phyloP scores from a whole-genome alignment of 2,797 vertebrate species.

The Halcyon badia region DNA sequence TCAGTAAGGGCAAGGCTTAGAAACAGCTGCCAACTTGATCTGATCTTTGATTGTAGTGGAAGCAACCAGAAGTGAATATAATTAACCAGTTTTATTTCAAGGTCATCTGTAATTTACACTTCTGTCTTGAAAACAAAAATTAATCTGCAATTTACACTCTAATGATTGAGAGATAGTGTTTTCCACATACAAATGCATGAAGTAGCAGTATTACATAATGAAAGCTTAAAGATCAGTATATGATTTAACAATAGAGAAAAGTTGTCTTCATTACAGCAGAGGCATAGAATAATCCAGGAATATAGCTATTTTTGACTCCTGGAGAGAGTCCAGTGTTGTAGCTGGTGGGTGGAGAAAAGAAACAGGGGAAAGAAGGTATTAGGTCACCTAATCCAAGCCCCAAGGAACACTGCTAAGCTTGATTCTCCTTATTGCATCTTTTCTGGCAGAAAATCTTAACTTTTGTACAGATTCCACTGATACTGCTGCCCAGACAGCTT shows the following conservation, averaged over 20 bases:
- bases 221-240: background rate
- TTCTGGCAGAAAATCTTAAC: background rate
- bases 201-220: background rate
- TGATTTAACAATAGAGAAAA: background rate
- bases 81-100: background rate
- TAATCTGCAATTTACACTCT: fast-evolving
- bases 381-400: slow-evolving; percentile 38
- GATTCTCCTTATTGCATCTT: background rate
- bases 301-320: slow-evolving; percentile 9
- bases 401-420: background rate
- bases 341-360: slow-evolving; percentile 11
- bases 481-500: background rate
- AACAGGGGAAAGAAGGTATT: slow-evolving; percentile 31
- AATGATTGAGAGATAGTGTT: background rate
- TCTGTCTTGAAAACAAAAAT: background rate
- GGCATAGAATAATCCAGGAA: background rate
- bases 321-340: slow-evolving; percentile 7
- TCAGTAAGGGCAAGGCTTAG: background rate
- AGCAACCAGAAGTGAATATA: background rate
- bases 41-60: background rate
- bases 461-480: background rate
- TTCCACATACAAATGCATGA: background rate
- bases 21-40: background rate
- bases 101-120: background rate
- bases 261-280: background rate